phyloP scores from a whole-genome alignment of 2,888 invertebrate genomes.

The Melanargia galathea region DNA sequence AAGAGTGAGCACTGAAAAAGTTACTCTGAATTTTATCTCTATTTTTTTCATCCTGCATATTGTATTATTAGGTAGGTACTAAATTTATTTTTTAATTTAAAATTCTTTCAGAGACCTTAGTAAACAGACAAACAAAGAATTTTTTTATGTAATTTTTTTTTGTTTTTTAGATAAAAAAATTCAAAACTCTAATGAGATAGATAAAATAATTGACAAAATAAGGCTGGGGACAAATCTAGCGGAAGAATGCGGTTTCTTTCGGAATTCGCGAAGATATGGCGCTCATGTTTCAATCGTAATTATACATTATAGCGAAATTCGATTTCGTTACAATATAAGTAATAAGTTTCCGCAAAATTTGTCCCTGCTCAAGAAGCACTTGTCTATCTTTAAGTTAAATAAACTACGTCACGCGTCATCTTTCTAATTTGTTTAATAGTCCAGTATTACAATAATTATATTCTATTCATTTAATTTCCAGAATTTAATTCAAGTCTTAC shows the following conservation, averaged over 20 bases:
- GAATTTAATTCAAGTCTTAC: conserved; percentile 8
- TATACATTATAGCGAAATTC: too few relatives aligned
- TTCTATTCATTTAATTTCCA: neutral
- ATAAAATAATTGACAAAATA: neutral
- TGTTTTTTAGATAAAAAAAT: neutral
- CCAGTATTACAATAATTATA: neutral
- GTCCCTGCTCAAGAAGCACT: too few relatives aligned
- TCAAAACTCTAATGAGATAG: neutral
- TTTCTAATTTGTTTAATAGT: too few relatives aligned
- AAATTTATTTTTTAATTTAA: neutral
- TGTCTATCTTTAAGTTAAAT: too few relatives aligned
- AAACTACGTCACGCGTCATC: too few relatives aligned
- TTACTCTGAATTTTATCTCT: too few relatives aligned
- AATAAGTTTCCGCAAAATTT: neutral
- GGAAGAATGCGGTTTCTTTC: too few relatives aligned
- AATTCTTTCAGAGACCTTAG: neutral
- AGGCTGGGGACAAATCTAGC: neutral
- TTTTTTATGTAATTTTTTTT: neutral
- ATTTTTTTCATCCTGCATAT: too few relatives aligned
- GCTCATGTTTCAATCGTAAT: too few relatives aligned
- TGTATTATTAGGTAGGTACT: neutral
- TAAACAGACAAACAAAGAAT: too few relatives aligned
- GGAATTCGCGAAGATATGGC: too few relatives aligned
- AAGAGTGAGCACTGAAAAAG: too few relatives aligned
- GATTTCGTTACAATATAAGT: neutral